These are phyloP conservation scores for Morone chrysops DNA, from an alignment of 2,113 vertebrate genomes.

Conservation along the genomic window DNA sequence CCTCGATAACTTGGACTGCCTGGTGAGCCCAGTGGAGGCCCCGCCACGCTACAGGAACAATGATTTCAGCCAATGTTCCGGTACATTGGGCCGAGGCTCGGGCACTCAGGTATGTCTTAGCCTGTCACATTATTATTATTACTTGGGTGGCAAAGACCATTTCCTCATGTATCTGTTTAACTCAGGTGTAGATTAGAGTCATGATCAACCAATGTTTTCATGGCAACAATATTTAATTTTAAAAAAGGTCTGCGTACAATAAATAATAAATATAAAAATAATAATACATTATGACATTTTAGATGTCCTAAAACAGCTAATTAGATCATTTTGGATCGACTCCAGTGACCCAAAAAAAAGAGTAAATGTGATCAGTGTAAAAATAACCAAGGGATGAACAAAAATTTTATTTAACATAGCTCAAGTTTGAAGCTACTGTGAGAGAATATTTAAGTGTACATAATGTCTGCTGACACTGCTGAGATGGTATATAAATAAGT, in stretches of 20 bases:
- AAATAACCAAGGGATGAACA: background rate
- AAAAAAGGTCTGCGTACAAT: background rate
- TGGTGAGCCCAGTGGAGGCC: constrained; percentile 91
- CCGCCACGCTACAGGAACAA: constrained; percentile 91
- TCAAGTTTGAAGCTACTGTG: background rate
- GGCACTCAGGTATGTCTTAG: constrained; percentile 68
- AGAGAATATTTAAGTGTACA: constrained; percentile 44
- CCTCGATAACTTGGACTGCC: constrained; percentile 95
- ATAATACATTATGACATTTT: background rate
- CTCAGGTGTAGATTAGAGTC: background rate
- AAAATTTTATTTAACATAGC: background rate
- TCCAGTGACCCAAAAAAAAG: background rate
- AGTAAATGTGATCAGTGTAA: background rate
- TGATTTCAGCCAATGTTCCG: constrained; percentile 91
- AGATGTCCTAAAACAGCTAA: background rate
- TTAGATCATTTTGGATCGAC: background rate
- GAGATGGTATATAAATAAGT: constrained; percentile 29
- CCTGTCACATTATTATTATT: background rate
- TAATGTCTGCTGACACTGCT: constrained; percentile 18
- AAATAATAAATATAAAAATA: background rate
- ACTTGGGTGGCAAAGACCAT: background rate
- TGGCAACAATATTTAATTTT: background rate
- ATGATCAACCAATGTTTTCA: background rate
- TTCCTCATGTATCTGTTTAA: background rate
- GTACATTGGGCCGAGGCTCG: constrained; percentile 83